Evolutionary conservation across 2,113 vertebrate species (phyloP), one percentile per base, ranked within the genome.

Genomic region (Stomatorhinus ivindoensis): DNA sequence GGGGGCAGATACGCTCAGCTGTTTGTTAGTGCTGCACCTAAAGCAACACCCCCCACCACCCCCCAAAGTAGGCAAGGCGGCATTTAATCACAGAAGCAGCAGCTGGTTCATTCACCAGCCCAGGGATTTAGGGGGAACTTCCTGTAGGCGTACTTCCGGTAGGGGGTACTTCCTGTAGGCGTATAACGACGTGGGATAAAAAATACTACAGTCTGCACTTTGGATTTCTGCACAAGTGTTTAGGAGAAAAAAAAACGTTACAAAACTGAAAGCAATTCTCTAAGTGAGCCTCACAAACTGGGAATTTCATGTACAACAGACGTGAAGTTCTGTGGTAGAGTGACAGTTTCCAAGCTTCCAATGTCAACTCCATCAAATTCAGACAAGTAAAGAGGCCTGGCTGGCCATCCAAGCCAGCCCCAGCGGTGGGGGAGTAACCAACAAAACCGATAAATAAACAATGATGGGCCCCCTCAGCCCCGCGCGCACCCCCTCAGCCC

Each of bases 41-140:
- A 90, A 91, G 87, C n/a, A 4, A 65, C 61, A 10, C 61, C 61
- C 58, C 24, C 58, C 24, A 15, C 90, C 88, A 90, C 84, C 90
- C 83, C 73, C 89, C 89, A 89, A 88, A 90, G 73, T 35, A 90
- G 90, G 90, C 88, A 89, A 91, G 89, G 90, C 85, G 51, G 90
- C 44, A 87, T 91, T 76, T 90, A 91, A 91, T 89, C 90, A 86
- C n/a, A 31, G 90, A 89, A 84, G 58, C 86, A 88, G 91, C 90
- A 91, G 91, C 92, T 91, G 91, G 89, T 55, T 89, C 21, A 42
- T 87, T 89, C 91, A 89, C 76, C 90, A 90, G 89, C 87, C 88
- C 42, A 13, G 91, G 51, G 90, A 88, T 88, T 87, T 76, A 15
- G 89, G 58, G 61, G 88, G 61, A 46, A 82, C 69, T 88, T 90